Percentiles rank a stretch among this genome's conserved stretches.
These are phyloP conservation scores for Acanthosepion pharaonis DNA, from an alignment of 2,888 invertebrate genomes.

Conservation along the genomic window DNA sequence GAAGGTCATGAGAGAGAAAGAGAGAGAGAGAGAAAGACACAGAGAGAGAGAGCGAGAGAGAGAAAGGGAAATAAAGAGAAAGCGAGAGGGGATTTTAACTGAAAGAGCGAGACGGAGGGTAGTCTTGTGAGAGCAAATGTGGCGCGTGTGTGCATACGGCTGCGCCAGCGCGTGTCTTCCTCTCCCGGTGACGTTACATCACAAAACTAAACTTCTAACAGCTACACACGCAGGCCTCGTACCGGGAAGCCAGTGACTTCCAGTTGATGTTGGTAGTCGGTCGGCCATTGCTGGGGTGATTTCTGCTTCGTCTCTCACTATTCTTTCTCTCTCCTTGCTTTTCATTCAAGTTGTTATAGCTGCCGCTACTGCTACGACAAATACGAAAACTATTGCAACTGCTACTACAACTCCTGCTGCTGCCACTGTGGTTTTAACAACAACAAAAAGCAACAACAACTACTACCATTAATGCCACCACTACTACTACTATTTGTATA, in stretches of 20 bases:
- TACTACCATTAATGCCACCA: not conserved
- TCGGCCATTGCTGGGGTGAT: not conserved
- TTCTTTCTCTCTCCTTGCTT: not conserved
- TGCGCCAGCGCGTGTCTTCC: not conserved
- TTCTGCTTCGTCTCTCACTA: not conserved
- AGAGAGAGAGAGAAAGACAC: not conserved
- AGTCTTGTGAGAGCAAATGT: not conserved
- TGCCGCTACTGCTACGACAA: not conserved
- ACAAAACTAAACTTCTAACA: not conserved
- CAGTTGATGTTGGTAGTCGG: not conserved
- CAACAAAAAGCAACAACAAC: not conserved
- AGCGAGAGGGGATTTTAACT: not conserved
- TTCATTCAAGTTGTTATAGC: not conserved
- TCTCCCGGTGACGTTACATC: not conserved
- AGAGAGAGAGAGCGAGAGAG: not conserved
- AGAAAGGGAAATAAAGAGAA: not conserved
- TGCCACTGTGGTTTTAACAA: not conserved
- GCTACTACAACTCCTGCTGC: not conserved
- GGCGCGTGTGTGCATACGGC: not conserved
- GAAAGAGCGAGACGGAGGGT: not conserved
- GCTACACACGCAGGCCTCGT: not conserved
- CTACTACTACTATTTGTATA: not conserved
- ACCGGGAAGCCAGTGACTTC: constrained; percentile 10
- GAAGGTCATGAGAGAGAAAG: not conserved
- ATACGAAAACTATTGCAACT: not conserved